These are phyloP conservation scores for Hylomyscus alleni DNA, from an alignment of 2,797 vertebrate species.

Conservation along the genomic window DNA sequence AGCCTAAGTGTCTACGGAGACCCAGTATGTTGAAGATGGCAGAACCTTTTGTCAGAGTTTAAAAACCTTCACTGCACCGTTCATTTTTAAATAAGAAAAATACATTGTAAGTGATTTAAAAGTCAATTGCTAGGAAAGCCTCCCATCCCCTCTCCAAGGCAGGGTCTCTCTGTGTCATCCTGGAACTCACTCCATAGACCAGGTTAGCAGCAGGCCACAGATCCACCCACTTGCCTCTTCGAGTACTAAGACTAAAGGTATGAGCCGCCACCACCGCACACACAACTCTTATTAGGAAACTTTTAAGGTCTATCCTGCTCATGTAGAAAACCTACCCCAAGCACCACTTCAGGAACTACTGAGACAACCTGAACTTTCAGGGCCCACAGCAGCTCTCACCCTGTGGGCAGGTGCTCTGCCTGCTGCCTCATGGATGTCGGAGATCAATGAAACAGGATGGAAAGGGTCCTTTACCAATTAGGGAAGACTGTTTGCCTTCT, in stretches of 20 bases:
- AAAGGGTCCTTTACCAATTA: background rate
- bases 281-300: background rate
- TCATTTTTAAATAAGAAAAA: slow-evolving; percentile 40
- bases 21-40: background rate
- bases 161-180: background rate
- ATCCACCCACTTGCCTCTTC: background rate
- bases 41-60: background rate
- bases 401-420: background rate
- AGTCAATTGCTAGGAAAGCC: background rate
- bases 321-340: background rate
- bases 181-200: background rate
- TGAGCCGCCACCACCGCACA: background rate
- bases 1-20: background rate
- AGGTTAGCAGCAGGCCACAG: background rate
- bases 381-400: background rate
- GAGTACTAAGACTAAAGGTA: background rate
- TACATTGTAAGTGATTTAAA: background rate
- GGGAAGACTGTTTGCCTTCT: background rate
- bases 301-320: background rate
- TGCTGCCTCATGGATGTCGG: background rate
- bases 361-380: background rate
- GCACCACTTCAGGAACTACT: background rate
- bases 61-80: background rate
- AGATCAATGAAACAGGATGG: background rate
- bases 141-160: background rate